Evolutionary conservation across 2,113 vertebrate species (phyloP).

Genomic region (Aramus guarauna): DNA sequence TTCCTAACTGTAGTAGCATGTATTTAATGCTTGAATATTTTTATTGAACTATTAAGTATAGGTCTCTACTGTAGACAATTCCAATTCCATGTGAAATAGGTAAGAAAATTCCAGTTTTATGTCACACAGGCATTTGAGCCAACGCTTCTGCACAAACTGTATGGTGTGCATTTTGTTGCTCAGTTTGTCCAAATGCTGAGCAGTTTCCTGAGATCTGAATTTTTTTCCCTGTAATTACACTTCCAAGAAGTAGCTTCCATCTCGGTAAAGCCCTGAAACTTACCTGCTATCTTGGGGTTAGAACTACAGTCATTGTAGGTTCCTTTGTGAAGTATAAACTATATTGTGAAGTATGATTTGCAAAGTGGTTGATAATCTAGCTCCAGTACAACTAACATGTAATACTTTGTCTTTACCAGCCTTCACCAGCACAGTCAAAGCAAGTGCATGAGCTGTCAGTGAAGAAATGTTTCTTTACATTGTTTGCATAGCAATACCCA

Average conservation of each 20-base stretch:
- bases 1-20: neutral
- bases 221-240: neutral
- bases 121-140: neutral
- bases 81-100: neutral
- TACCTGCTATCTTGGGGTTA: neutral
- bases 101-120: neutral
- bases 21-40: neutral
- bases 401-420: neutral
- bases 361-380: neutral
- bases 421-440: neutral
- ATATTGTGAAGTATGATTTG: neutral
- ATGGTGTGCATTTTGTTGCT: neutral
- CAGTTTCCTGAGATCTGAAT: neutral
- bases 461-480: neutral
- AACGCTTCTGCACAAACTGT: neutral
- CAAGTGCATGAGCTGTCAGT: neutral
- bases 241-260: neutral
- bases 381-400: neutral
- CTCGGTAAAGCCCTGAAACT: neutral
- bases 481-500: neutral
- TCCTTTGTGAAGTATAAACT: neutral
- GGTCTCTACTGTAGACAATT: neutral
- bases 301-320: neutral
- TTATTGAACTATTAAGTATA: neutral
- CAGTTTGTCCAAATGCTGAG: neutral